Conservation (phyloP, 2,113 vertebrate genomes). For the Sphaerodactylus townsendi region DNA sequence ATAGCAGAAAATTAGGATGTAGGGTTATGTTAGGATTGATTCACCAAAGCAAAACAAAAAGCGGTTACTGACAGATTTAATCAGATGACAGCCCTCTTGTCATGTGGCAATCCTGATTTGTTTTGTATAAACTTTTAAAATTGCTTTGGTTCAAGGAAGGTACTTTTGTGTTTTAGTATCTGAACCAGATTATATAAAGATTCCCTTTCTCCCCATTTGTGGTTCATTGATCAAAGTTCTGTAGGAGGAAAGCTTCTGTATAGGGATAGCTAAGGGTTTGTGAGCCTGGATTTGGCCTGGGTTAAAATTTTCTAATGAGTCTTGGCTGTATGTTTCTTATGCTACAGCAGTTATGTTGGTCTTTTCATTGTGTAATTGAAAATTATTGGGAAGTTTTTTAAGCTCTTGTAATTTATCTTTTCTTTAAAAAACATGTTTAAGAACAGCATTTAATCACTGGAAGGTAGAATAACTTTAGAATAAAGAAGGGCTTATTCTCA, state of each 20-base stretch:
- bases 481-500: background rate
- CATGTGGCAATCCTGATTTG: background rate
- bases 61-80: background rate
- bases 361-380: background rate
- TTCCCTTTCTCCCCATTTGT: background rate
- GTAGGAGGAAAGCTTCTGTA: background rate
- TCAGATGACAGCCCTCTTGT: background rate
- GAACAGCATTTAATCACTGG: background rate
- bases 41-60: background rate
- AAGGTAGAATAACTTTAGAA: background rate
- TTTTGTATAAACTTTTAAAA: background rate
- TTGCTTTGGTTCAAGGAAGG: background rate
- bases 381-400: background rate
- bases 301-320: background rate
- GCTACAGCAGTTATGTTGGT: background rate
- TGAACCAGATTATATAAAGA: background rate
- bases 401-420: background rate
- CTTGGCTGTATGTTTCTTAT: background rate
- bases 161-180: background rate
- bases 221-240: background rate
- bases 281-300: background rate
- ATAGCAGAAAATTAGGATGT: conserved; percentile 41
- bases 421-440: background rate
- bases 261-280: background rate
- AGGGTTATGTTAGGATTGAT: conserved; percentile 21